Percentiles rank a stretch among this genome's conserved stretches.
phyloP scores from a whole-genome alignment of 2,113 vertebrate species.

The Alexandromys fortis region DNA sequence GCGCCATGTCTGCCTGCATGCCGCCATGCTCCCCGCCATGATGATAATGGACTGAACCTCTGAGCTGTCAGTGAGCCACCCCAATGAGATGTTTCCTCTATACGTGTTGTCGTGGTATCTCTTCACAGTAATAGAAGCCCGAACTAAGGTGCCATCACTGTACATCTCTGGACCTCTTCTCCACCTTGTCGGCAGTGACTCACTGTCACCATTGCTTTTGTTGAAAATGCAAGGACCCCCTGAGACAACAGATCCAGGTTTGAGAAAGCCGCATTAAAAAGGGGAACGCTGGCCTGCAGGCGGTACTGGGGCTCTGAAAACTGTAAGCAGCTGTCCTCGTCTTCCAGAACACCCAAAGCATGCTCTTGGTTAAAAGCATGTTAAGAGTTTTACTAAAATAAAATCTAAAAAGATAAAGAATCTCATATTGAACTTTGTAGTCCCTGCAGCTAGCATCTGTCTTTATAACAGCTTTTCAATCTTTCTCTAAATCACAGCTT shows the following conservation, averaged over 20 bases:
- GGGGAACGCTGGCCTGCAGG: neutral
- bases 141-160: too few species aligned
- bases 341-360: slow-evolving; percentile 11
- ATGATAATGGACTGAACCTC: neutral
- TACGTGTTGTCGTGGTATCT: neutral
- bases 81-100: neutral
- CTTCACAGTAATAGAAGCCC: neutral
- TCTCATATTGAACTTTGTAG: slow-evolving; percentile 51
- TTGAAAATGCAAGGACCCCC: neutral
- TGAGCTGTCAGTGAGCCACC: neutral
- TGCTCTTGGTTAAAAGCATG: slow-evolving; percentile 43
- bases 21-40: too few species aligned
- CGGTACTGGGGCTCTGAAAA: slow-evolving; percentile 23
- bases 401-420: slow-evolving; percentile 69
- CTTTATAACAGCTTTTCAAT: slow-evolving; percentile 62
- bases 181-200: neutral
- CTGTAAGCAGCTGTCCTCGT: neutral
- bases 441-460: slow-evolving; percentile 60
- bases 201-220: neutral
- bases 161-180: neutral
- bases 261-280: slow-evolving; percentile 1
- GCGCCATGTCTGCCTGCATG: neutral
- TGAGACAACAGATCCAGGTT: neutral
- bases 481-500: slow-evolving; percentile 52
- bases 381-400: slow-evolving; percentile 59